These are phyloP conservation scores for Pseudolycoriella hygida DNA, from an alignment of 2,888 invertebrate species.

Conservation along the genomic window DNA sequence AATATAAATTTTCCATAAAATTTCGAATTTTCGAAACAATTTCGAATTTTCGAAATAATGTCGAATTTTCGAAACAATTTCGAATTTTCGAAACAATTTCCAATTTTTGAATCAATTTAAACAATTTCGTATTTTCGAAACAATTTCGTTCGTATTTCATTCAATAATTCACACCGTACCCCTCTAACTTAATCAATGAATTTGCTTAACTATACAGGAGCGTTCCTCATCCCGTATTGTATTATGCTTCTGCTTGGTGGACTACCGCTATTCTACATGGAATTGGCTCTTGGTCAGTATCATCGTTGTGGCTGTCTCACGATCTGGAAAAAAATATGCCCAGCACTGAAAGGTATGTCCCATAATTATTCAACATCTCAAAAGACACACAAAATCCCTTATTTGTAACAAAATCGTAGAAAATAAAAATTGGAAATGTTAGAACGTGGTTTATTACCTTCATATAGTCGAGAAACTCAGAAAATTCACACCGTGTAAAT, in stretches of 20 bases:
- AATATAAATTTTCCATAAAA: too few species aligned
- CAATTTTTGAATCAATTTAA: neutral
- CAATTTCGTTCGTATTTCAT: neutral
- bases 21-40: too few species aligned
- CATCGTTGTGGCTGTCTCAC: conserved; percentile 83
- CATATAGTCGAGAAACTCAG: too few species aligned
- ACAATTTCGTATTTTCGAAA: neutral
- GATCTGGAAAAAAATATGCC: conserved; percentile 85
- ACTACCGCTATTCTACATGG: conserved; percentile 88
- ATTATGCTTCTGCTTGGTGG: conserved; percentile 87
- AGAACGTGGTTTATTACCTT: too few species aligned
- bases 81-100: too few species aligned
- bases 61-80: too few species aligned
- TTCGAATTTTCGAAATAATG: too few species aligned
- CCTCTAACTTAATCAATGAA: neutral
- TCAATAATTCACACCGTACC: neutral
- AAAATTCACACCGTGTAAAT: too few species aligned
- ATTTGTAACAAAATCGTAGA: too few species aligned
- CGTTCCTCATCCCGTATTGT: conserved; percentile 85
- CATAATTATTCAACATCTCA: too few species aligned
- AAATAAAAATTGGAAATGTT: too few species aligned
- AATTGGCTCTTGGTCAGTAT: conserved; percentile 85
- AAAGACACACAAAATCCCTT: too few species aligned
- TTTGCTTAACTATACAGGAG: conserved; percentile 42
- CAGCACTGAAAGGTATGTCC: conserved; percentile 67